phyloP scores from a whole-genome alignment of 2,797 vertebrate genomes.

The Phaenicophaeus curvirostris region DNA sequence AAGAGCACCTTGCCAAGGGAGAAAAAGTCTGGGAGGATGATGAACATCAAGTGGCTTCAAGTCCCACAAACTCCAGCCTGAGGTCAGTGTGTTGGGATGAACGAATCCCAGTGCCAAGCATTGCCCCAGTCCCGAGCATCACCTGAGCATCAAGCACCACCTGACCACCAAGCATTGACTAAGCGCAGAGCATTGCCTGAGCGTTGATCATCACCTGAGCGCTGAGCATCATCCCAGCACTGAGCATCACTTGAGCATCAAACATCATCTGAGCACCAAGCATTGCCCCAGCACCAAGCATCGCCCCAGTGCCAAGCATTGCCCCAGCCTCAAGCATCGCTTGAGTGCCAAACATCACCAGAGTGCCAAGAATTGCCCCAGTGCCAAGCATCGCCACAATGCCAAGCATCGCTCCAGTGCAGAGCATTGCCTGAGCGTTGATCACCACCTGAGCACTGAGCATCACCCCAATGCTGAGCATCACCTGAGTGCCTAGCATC shows the following conservation, averaged over 20 bases:
- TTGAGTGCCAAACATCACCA: too few species aligned
- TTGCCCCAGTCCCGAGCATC: background rate
- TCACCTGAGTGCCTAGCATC: too few species aligned
- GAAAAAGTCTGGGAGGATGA: background rate
- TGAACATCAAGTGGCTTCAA: fast-evolving
- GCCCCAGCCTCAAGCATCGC: fast-evolving
- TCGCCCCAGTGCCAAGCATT: background rate
- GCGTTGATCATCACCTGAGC: too few species aligned
- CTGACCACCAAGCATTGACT: fast-evolving
- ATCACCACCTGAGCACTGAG: too few species aligned
- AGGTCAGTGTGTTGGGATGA: fast-evolving
- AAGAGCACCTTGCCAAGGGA: background rate
- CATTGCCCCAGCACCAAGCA: fast-evolving
- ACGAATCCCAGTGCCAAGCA: too few species aligned
- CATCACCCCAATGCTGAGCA: too few species aligned
- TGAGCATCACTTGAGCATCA: background rate
- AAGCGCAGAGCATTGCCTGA: too few species aligned
- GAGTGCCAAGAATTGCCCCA: background rate
- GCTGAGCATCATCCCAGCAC: background rate
- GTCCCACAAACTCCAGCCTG: too few species aligned
- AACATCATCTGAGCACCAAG: background rate
- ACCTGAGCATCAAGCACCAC: background rate
- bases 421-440: too few species aligned
- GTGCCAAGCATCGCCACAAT: fast-evolving
- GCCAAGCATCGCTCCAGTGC: too few species aligned